phyloP scores from a whole-genome alignment of 2,888 invertebrate species.

The Lutraria lutraria region DNA sequence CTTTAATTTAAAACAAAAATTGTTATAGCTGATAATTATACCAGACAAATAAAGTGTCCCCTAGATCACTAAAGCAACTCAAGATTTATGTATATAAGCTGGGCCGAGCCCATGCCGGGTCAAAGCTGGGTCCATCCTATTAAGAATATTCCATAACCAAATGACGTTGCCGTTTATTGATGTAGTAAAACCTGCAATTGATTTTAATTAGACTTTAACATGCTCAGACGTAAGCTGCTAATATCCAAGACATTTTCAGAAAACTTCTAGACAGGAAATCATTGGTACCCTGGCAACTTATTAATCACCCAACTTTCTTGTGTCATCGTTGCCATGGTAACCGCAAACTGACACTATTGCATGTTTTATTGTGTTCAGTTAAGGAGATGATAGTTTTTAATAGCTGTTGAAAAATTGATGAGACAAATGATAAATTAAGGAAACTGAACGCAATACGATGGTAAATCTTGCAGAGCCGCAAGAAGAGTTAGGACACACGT shows the following conservation, averaged over 20 bases:
- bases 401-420: constrained; percentile 42
- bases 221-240: background rate
- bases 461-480: background rate
- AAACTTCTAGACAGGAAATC: constrained; percentile 10
- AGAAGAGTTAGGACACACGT: background rate
- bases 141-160: background rate
- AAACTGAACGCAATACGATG: constrained; percentile 4
- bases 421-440: constrained; percentile 17
- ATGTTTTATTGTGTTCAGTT: constrained; percentile 53
- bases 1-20: no score
- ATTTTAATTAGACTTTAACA: constrained; percentile 4
- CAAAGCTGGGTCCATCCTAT: background rate
- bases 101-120: no score
- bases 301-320: constrained; percentile 37
- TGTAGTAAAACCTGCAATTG: background rate
- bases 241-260: background rate
- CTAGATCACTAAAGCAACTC: no score
- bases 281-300: constrained; percentile 31
- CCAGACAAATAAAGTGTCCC: no score
- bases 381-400: constrained; percentile 33
- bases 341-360: constrained; percentile 54
- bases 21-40: no score
- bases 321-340: constrained; percentile 54
- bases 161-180: background rate
- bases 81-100: no score